phyloP scores from a whole-genome alignment of 2,113 vertebrate genomes.

The Perognathus longimembris region DNA sequence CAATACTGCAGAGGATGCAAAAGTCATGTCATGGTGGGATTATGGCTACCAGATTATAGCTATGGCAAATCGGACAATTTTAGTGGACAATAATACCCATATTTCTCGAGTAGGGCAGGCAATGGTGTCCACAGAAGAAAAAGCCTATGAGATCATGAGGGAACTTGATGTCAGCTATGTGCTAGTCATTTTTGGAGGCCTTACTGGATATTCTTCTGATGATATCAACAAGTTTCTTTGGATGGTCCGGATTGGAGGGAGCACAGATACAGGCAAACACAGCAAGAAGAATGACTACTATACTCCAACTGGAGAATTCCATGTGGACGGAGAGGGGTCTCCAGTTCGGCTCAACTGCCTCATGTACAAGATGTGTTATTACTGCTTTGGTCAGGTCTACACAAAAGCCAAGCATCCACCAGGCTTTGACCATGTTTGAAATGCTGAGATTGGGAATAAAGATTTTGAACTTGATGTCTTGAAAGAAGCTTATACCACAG shows the following conservation, averaged over 20 bases:
- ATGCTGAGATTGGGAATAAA: conserved; percentile 99
- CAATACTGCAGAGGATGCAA: conserved; percentile 91
- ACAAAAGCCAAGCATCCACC: conserved; percentile 99
- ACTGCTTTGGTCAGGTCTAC: conserved; percentile 99
- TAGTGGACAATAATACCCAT: conserved; percentile 99
- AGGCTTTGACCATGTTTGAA: conserved; percentile 97
- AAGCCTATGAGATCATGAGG: conserved; percentile 98
- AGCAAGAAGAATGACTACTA: conserved; percentile 99
- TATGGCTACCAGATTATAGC: conserved; percentile 99
- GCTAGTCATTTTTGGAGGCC: conserved; percentile 97
- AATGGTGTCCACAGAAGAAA: conserved; percentile 98
- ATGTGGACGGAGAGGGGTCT: conserved; percentile 97
- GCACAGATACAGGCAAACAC: conserved; percentile 97
- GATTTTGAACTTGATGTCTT: conserved; percentile 98
- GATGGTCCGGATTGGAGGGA: conserved; percentile 99
- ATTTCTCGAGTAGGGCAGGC: conserved; percentile 99
- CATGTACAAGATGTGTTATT: conserved; percentile 99
- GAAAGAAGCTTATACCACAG: conserved; percentile 98
- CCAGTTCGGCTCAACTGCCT: conserved; percentile 98
- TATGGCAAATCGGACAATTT: conserved; percentile 98
- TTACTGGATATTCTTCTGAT: conserved; percentile 97
- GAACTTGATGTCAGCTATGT: conserved; percentile 99
- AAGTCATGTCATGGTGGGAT: conserved; percentile 99
- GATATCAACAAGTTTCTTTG: conserved; percentile 99
- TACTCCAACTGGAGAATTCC: conserved; percentile 97